Evolutionary conservation across 23 tunicate genomes (phyloP), one percentile per base, ranked within the genome.

Genomic region (Ascidia mentula): DNA sequence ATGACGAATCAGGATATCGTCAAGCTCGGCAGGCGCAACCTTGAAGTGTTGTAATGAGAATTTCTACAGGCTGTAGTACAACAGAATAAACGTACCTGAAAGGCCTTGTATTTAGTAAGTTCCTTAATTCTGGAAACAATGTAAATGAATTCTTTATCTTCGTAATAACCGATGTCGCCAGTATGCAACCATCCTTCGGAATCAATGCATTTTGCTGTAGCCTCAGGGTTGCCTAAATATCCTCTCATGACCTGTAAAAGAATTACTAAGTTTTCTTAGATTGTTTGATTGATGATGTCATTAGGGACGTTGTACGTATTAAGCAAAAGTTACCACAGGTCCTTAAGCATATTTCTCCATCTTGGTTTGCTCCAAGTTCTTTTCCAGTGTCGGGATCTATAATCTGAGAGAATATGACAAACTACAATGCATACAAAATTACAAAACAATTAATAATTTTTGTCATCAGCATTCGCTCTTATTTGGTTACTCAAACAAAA

Each of bases 311-410:
- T 53, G 53, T 42, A 42, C 22, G 12, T 20, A 53, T 9, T 53
- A 9, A 53, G 24, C 7, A 53, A 5, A 9, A 35, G 40, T 74
- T 74, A 89, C 95, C 78, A 71, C 78, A 8, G 89, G 89, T 38
- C 95, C 95, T 89, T 38, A 83, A 88, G 40, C 77, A 60, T n/a
- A 89, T 40, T 75, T 89, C 95, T n/a, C 95, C 95, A 36, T 84
- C 45, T 42, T 89, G 79, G 34, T 80, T 82, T 5, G 81, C 60
- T 31, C 95, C 95, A 13, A 89, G 71, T 61, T 79, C 85, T 79
- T 84, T 89, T 26, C 82, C 85, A 6, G 82, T 84, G 61, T 73
- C 82, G 26, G 60, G 15, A 70, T 89, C 89, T 40, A 89, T 37
- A 38, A 89, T 77, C 95, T 89, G 12, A n/a, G n/a, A n/a, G n/a